Evolutionary conservation across 2,888 invertebrate genomes (phyloP), one percentile per base, ranked within the genome.

Genomic region (Agrypnus murinus): DNA sequence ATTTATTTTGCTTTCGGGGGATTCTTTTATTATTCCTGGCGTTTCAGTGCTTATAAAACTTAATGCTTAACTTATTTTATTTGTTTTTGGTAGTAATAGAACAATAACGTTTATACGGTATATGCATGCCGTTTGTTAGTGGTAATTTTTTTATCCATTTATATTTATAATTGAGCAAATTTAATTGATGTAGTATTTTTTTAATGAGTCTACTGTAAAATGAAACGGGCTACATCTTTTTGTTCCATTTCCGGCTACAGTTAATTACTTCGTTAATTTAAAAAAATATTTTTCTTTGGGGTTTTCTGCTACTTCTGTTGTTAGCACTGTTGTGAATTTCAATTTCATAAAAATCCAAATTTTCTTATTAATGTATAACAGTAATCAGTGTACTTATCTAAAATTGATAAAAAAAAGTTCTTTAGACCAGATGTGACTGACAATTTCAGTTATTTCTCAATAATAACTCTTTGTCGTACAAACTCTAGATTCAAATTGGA

Each of bases 191-290:
- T 55, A n/a, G 32, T 46, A 48, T 36, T 36, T 25, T 36, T 34
- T 15, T 55, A 55, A 55, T 55, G 14, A 55, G 55, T 14, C 50
- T 53, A 12, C 48, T 15, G 36, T 12, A 10, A 17, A 57, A 57
- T 45, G 10, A 65, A 65, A 45, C 65, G 45, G 57, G 45, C 55
- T 57, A 17, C 32, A 17, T 57, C 53, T 50, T 40, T 64, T 40
- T 57, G 32, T 57, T 65, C 32, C 48, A 65, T 53, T 64, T 64
- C 64, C 53, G 64, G 53, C 50, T 40, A 36, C 55, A 57, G 43
- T 65, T 64, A 64, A 53, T 50, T 64, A 65, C 40, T 65, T 65
- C 19, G 45, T 57, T 55, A 53, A 57, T 55, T 53, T 53, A 53
- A 19, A 34, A 25, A 50, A 63, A 36, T 64, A 31, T 53, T 64